Conservation (phyloP, 2,888 invertebrate species). For the Aphelenchoides bicaudatus region DNA sequence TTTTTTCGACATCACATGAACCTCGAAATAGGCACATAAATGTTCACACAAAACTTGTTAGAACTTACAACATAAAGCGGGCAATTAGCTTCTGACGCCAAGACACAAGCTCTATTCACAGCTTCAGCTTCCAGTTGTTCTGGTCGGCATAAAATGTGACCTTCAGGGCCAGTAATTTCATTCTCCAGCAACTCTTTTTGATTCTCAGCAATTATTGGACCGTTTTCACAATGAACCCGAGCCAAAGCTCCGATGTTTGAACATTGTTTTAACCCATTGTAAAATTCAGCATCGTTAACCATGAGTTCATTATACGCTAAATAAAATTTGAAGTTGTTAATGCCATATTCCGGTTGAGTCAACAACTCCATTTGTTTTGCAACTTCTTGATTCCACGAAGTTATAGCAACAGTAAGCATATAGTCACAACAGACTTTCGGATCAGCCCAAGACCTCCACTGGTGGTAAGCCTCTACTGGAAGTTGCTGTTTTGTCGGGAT, state of each 20-base stretch:
- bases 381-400: conserved; percentile 73
- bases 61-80: conserved; percentile 86
- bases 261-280: conserved; percentile 78
- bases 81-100: conserved; percentile 82
- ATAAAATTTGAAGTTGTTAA: conserved; percentile 96
- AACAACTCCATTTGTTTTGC: conserved; percentile 81
- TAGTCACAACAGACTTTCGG: conserved; percentile 97
- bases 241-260: conserved; percentile 80
- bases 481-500: conserved; percentile 46
- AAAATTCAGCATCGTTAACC: conserved; percentile 83
- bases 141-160: conserved; percentile 84
- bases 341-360: conserved; percentile 68
- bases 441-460: conserved; percentile 86
- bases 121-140: conserved; percentile 94
- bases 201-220: conserved; percentile 85
- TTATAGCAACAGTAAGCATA: conserved; percentile 82
- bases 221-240: conserved; percentile 95
- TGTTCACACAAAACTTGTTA: too few relatives aligned
- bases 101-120: conserved; percentile 79
- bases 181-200: conserved; percentile 76
- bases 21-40: too few relatives aligned
- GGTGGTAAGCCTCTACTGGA: conserved; percentile 81
- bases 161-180: conserved; percentile 90
- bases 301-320: conserved; percentile 93
- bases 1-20: conserved; percentile 64